Percentiles rank a stretch among this genome's conserved stretches.
phyloP scores from a whole-genome alignment of 2,797 vertebrate species.

The Natrix natrix region DNA sequence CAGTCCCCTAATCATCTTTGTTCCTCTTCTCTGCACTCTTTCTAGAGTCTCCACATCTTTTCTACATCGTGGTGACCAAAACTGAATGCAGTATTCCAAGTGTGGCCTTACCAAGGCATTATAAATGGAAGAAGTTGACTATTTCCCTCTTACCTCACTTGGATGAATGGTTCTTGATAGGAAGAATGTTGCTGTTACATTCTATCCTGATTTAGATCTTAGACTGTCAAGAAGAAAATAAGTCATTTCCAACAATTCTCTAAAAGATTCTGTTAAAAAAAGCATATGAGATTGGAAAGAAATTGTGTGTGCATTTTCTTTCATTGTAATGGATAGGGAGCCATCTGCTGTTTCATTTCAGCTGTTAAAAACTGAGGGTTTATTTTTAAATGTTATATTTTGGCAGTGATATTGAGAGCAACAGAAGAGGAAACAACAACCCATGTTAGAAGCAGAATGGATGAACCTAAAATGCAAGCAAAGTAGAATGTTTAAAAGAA shows the following conservation, averaged over 20 bases:
- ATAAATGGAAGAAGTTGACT: too few relatives aligned
- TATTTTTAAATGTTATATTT: neutral
- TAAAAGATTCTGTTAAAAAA: neutral
- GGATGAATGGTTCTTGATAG: neutral
- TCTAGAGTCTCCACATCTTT: too few relatives aligned
- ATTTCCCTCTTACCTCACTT: neutral
- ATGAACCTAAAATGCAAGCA: neutral
- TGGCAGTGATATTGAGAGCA: neutral
- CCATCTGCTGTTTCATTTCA: slow-evolving; percentile 14
- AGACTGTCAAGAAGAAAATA: neutral
- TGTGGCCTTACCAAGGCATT: too few relatives aligned
- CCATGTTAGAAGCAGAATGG: neutral
- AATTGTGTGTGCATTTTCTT: neutral
- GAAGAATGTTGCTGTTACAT: neutral
- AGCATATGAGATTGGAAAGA: neutral
- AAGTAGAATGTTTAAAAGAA: neutral
- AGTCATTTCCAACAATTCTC: neutral
- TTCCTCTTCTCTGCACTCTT: too few relatives aligned
- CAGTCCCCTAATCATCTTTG: too few relatives aligned
- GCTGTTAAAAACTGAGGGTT: neutral
- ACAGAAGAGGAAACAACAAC: neutral
- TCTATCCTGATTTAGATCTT: neutral
- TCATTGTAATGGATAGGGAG: neutral
- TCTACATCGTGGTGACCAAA: too few relatives aligned
- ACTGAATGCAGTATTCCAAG: too few relatives aligned